These are phyloP conservation scores for Vanessa tameamea DNA, from an alignment of 1,140 invertebrate species.

Conservation along the genomic window DNA sequence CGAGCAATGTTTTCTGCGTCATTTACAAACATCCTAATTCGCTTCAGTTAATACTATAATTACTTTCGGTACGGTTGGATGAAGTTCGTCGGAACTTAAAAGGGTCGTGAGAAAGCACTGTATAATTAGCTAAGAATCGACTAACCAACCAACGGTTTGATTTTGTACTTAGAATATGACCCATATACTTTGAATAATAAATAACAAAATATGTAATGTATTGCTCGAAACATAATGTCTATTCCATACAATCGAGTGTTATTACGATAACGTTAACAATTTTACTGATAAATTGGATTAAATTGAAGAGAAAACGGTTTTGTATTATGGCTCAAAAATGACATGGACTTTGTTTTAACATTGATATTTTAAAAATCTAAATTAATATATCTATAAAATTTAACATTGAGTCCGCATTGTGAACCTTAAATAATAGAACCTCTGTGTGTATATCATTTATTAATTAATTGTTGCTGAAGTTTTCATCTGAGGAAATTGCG, in stretches of 20 bases:
- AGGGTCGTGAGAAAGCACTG: constrained; percentile 21
- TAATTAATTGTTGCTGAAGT: constrained; percentile 34
- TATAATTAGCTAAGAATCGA: constrained; percentile 24
- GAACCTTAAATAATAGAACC: neutral
- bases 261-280: constrained; percentile 34
- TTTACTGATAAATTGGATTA: constrained; percentile 30
- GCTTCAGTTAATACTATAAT: too few species aligned
- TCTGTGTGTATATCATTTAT: constrained; percentile 8
- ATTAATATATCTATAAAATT: too few species aligned
- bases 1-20: too few species aligned
- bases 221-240: neutral
- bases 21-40: too few species aligned
- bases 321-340: neutral
- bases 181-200: constrained; percentile 28
- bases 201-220: constrained; percentile 30
- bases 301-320: constrained; percentile 18
- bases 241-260: neutral
- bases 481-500: constrained; percentile 31
- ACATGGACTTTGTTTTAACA: neutral
- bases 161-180: constrained; percentile 41
- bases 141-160: constrained; percentile 40
- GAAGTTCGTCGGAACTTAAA: constrained; percentile 17
- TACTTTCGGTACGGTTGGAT: neutral
- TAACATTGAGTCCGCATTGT: neutral
- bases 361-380: too few species aligned